Evolutionary conservation across 2,797 vertebrate genomes (phyloP), one percentile per base, ranked within the genome.

Genomic region (Odontamblyopus lacepedii): DNA sequence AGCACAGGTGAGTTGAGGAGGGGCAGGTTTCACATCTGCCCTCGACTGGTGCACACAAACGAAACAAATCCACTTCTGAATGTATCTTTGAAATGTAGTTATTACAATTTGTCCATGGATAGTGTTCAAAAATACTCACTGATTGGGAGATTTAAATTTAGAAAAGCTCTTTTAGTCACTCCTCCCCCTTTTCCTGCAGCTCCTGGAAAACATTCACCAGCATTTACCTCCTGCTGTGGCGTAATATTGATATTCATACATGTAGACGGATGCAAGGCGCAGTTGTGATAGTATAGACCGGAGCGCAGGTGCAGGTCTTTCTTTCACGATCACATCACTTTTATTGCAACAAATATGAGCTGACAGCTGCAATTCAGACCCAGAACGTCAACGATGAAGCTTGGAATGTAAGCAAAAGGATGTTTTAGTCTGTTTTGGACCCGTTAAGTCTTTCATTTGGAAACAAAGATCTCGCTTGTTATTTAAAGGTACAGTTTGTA

Each of bases 221-320:
- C 85, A 83, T 88, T 89, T 87, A 86, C 85, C 88, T 85, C 82
- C 70, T 74, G 80, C 78, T 84, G 78, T 78, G 86, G 82, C 85
- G 86, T 85, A 87, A 85, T 89, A 86, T 89, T 90, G 88, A 90
- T 85, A 87, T 90, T 88, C 86, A 87, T 81, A 84, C 71, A 87
- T 84, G 87, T 77, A 80, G 71, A 64, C 44, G 60, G 77, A 30
- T 66, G 80, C 30, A 81, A 77, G 65, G 53, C 8, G 3, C 53
- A 23, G 53, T n/a, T n/a, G 7, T 23, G 7, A n/a, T n/a, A 2
- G 53, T 55, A 23, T n/a, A 23, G 75, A 79, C 78, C 76, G 1
- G n/a, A 83, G 75, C 75, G 57, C 83, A 86, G 83, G 80, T 88
- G 77, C 83, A 68, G 73, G 29, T 77, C 79, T 80, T 73, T 48